These are phyloP conservation scores for Okapia johnstoni DNA, from an alignment of 2,113 vertebrate species.

Conservation along the genomic window DNA sequence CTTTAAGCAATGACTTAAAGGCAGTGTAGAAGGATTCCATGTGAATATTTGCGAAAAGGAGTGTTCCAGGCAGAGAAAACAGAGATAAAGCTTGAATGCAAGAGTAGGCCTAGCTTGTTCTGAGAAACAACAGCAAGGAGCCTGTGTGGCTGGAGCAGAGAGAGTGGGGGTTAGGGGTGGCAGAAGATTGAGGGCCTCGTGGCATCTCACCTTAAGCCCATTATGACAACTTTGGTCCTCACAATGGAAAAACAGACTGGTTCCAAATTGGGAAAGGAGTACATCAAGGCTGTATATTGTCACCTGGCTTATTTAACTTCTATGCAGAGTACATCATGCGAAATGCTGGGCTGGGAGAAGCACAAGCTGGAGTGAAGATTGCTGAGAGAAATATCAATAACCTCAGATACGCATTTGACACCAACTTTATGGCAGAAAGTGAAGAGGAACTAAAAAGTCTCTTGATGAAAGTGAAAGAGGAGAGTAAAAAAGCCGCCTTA, in stretches of 20 bases:
- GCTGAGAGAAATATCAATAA: neutral
- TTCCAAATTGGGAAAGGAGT: neutral
- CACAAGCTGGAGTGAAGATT: neutral
- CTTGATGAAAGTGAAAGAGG: neutral
- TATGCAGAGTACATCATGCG: neutral
- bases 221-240: neutral
- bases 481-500: neutral
- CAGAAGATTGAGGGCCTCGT: neutral
- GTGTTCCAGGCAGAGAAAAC: neutral
- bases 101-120: neutral
- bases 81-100: neutral
- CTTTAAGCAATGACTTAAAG: neutral
- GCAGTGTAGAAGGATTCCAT: neutral
- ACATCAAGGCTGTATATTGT: neutral
- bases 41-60: neutral
- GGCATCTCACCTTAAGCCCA: neutral
- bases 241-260: neutral
- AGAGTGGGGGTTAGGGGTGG: fast-evolving
- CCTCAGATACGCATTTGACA: neutral
- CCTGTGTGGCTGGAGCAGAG: neutral
- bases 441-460: neutral
- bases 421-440: neutral
- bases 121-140: neutral
- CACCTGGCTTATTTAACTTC: neutral
- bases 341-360: neutral